Evolutionary conservation across 1,140 invertebrate species (phyloP).

Genomic region (Drosophila takahashii): DNA sequence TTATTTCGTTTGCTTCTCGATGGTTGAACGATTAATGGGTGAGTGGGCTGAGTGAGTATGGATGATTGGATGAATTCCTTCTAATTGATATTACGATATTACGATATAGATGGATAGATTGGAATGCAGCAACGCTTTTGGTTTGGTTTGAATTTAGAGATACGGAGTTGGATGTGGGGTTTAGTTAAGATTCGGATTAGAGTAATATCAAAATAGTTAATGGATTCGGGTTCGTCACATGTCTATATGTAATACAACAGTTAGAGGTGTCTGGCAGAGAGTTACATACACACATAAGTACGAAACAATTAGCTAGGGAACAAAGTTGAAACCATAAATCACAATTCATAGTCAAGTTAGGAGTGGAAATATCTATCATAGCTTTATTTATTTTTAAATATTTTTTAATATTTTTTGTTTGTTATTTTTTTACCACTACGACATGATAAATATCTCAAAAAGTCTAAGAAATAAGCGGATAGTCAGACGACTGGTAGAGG

Average conservation of each 20-base stretch:
- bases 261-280: conserved; percentile 57
- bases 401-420: neutral
- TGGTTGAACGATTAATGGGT: conserved; percentile 26
- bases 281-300: conserved; percentile 64
- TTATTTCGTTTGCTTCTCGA: conserved; percentile 38
- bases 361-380: conserved; percentile 51
- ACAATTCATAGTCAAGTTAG: conserved; percentile 51
- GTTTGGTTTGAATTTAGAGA: conserved; percentile 25
- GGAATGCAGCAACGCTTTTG: conserved; percentile 31
- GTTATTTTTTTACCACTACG: conserved; percentile 43
- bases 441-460: conserved; percentile 66
- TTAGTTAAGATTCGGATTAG: conserved; percentile 11
- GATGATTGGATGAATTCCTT: conserved; percentile 37
- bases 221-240: conserved; percentile 40
- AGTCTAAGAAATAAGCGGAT: conserved; percentile 26
- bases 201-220: conserved; percentile 14
- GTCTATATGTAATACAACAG: conserved; percentile 67
- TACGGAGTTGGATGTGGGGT: conserved; percentile 8
- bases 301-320: conserved; percentile 66
- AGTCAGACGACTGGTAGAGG: conserved; percentile 15
- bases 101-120: conserved; percentile 26
- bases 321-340: conserved; percentile 63
- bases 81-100: conserved; percentile 28
- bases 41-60: conserved; percentile 24
- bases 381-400: conserved; percentile 29